Percentiles rank a stretch among this genome's conserved stretches.
Evolutionary conservation across 2,888 invertebrate species (phyloP).

Genomic region (Sisyra nigra): DNA sequence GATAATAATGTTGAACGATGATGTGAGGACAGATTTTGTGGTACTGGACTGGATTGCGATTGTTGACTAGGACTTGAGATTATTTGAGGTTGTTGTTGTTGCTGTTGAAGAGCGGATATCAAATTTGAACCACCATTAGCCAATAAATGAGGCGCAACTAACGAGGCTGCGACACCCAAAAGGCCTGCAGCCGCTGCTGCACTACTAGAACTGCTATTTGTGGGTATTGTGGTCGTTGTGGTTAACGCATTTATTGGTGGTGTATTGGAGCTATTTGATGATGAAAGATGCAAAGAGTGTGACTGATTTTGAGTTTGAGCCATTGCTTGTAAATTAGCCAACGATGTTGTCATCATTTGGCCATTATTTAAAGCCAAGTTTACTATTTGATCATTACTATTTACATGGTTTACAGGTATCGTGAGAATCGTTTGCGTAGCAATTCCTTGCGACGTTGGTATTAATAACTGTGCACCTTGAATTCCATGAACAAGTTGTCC

Average conservation of each 20-base stretch:
- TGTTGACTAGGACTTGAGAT: conserved; percentile 1
- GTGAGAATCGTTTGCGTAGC: conserved; percentile 92
- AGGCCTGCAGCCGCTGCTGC: too few relatives aligned
- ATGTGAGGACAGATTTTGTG: conserved; percentile 14
- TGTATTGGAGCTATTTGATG: too few relatives aligned
- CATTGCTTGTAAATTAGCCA: conserved; percentile 64
- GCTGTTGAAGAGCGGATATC: conserved; percentile 57
- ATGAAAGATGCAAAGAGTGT: too few relatives aligned
- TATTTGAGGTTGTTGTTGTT: conserved; percentile 22
- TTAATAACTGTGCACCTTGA: conserved; percentile 84
- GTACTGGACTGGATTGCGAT: conserved; percentile 8
- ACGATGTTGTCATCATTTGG: conserved; percentile 69
- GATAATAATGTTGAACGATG: conserved; percentile 24
- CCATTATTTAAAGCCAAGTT: conserved; percentile 72
- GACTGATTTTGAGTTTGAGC: conserved; percentile 21
- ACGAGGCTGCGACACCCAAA: too few relatives aligned
- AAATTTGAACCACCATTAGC: conserved; percentile 59
- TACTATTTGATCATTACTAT: conserved; percentile 51
- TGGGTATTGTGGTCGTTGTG: too few relatives aligned
- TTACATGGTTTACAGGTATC: conserved; percentile 84
- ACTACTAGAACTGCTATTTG: too few relatives aligned
- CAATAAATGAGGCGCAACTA: conserved; percentile 46
- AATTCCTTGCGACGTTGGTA: conserved; percentile 90
- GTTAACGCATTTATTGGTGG: too few relatives aligned
- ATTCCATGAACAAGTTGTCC: conserved; percentile 86